Conservation (phyloP, 2,888 invertebrate species). For the Lasioglossum lativentre region DNA sequence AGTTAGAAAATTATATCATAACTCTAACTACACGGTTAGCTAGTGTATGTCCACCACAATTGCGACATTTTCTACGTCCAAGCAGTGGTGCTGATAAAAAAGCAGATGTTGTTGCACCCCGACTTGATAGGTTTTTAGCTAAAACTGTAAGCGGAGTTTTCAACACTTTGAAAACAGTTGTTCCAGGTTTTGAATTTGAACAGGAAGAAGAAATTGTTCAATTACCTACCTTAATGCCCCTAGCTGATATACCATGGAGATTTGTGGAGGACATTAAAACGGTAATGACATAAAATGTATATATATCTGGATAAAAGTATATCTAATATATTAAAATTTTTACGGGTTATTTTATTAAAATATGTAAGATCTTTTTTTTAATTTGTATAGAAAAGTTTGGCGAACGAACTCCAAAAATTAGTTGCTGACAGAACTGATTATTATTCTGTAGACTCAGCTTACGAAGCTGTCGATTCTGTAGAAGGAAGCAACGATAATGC, state of each 20-base stretch:
- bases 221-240: constrained; percentile 79
- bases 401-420: constrained; percentile 75
- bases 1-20: constrained; percentile 80
- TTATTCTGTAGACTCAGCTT: constrained; percentile 87
- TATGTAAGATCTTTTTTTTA: background rate
- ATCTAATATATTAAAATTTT: background rate
- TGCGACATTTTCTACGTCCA: constrained; percentile 81
- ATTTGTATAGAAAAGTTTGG: constrained; percentile 66
- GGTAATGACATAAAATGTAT: constrained; percentile 74
- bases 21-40: constrained; percentile 78
- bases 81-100: constrained; percentile 79
- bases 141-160: constrained; percentile 93
- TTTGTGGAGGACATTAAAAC: constrained; percentile 84
- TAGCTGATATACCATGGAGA: constrained; percentile 84
- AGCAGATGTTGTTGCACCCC: constrained; percentile 85
- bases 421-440: constrained; percentile 85
- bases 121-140: constrained; percentile 89
- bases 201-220: constrained; percentile 79
- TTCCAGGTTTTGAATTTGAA: constrained; percentile 86
- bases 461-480: constrained; percentile 88
- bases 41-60: constrained; percentile 77
- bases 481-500: constrained; percentile 82
- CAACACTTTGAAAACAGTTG: constrained; percentile 91
- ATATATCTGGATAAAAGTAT: background rate
- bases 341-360: constrained; percentile 1